phyloP scores from a whole-genome alignment of 2,797 vertebrate genomes.

The Lemur catta region DNA sequence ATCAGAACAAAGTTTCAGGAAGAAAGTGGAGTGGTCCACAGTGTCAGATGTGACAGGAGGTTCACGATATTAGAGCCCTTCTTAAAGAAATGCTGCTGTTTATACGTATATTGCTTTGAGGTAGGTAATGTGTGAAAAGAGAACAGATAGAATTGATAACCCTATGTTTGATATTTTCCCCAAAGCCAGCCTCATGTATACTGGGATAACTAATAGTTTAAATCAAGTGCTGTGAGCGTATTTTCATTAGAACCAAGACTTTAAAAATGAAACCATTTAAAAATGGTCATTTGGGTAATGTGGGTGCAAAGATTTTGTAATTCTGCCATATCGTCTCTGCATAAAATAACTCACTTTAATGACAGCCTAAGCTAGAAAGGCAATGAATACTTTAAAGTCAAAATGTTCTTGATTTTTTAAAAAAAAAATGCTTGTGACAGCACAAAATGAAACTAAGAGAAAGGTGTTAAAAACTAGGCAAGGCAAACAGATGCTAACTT shows the following conservation, averaged over 20 bases:
- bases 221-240: not conserved
- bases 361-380: not conserved
- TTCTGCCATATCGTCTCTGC: not conserved
- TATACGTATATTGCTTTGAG: not conserved
- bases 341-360: conserved; percentile 7
- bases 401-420: not conserved
- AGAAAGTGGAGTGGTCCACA: not conserved
- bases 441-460: not conserved
- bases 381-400: not conserved
- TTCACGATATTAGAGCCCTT: not conserved
- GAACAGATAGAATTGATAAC: not conserved
- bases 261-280: not conserved
- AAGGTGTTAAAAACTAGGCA: not conserved
- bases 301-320: not conserved
- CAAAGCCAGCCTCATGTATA: not conserved
- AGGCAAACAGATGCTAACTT: not conserved
- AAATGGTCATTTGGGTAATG: not conserved
- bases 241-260: not conserved
- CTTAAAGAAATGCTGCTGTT: not conserved
- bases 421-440: not conserved
- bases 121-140: not conserved
- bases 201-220: not conserved
- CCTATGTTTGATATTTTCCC: not conserved
- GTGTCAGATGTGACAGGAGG: not conserved
- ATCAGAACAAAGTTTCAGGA: not conserved